These are phyloP conservation scores for Protosalanx chinensis DNA, from an alignment of 2,797 vertebrate genomes.

Conservation along the genomic window DNA sequence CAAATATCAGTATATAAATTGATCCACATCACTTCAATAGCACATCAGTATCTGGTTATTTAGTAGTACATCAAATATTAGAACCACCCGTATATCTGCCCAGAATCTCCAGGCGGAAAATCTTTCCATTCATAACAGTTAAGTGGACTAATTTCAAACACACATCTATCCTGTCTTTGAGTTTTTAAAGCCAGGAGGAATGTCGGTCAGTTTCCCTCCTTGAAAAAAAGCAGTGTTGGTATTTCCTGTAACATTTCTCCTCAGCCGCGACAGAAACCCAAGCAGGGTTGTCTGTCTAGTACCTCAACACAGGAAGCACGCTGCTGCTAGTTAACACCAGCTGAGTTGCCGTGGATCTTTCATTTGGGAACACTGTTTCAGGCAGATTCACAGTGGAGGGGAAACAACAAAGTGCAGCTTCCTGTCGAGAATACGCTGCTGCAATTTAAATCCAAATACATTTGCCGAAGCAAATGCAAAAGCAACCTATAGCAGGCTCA, in stretches of 20 bases:
- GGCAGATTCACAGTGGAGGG: too few species aligned
- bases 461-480: neutral
- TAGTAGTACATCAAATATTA: neutral
- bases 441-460: neutral
- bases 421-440: neutral
- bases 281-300: constrained; percentile 25
- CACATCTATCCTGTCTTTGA: constrained; percentile 10
- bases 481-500: neutral
- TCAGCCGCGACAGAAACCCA: constrained; percentile 23
- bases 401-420: neutral
- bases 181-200: constrained; percentile 30
- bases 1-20: neutral
- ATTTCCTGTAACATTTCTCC: constrained; percentile 47
- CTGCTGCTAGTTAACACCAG: too few species aligned
- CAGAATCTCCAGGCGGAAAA: constrained; percentile 5
- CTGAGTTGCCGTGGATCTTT: too few species aligned
- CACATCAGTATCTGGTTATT: neutral
- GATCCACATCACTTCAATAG: neutral
- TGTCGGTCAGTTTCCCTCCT: constrained; percentile 34
- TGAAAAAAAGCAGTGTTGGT: constrained; percentile 37
- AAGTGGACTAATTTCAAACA: constrained; percentile 12
- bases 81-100: constrained; percentile 21
- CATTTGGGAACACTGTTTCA: too few species aligned
- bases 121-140: constrained; percentile 17
- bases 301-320: neutral